Evolutionary conservation across 2,888 invertebrate species (phyloP).

Genomic region (Andrena dorsata): DNA sequence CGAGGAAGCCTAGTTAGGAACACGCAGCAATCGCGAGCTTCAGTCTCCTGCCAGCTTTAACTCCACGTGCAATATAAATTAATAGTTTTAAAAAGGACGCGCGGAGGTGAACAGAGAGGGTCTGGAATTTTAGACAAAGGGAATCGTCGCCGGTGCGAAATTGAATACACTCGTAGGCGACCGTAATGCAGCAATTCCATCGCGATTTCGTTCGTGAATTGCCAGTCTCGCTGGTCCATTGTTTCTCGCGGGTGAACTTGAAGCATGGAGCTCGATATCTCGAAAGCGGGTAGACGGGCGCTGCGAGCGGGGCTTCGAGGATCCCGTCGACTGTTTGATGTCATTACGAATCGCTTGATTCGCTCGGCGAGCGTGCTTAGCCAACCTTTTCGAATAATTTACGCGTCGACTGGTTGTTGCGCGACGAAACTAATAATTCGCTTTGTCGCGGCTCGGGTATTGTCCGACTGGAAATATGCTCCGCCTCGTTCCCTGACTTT

Average conservation of each 20-base stretch:
- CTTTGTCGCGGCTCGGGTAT: slow-evolving; percentile 1
- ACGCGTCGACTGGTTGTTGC: slow-evolving; percentile 2
- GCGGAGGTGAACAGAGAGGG: neutral
- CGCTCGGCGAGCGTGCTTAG: neutral
- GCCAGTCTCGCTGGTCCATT: neutral
- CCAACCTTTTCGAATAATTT: slow-evolving; percentile 8
- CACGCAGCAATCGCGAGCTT: neutral
- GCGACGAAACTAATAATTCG: slow-evolving; percentile 29
- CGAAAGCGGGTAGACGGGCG: neutral
- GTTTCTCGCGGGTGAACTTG: neutral
- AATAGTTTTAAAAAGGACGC: neutral
- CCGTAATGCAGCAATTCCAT: neutral
- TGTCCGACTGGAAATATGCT: neutral
- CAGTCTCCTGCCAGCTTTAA: neutral
- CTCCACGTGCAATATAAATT: neutral
- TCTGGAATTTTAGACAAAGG: neutral
- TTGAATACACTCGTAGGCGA: neutral
- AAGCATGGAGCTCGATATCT: neutral
- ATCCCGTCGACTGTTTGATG: slow-evolving; percentile 23
- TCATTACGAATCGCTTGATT: slow-evolving; percentile 31
- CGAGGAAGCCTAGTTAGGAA: neutral
- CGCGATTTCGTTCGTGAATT: neutral
- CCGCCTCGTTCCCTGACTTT: neutral
- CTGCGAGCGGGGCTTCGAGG: neutral
- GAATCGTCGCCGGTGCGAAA: neutral